Evolutionary conservation across 1,140 invertebrate species (phyloP), one percentile per base, ranked within the genome.

Genomic region (Lycorma delicatula): DNA sequence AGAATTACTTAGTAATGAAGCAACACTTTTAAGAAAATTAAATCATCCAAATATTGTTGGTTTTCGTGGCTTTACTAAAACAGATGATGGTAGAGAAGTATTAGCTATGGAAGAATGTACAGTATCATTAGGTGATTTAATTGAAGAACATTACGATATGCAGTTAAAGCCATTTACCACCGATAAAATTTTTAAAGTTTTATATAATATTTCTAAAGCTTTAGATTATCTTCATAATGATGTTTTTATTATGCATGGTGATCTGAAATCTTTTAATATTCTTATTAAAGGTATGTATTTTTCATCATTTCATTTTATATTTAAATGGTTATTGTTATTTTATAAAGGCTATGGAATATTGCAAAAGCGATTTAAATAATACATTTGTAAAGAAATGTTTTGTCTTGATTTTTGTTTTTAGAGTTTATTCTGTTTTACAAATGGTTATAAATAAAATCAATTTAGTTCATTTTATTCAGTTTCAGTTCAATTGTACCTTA

Each of bases 21-120:
- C 87, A 1, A 75, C 83, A 16, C 70, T 88, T 52, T 69, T 87
- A 18, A 79, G 80, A 56, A 75, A 79, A 54, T 74, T 93, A 34
- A 80, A 81, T 23, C 90, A 92, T 75, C 87, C 86, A 1, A 90
- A 92, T 65, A 87, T 93, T 47, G 82, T 93, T 3, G 89, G 88
- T 0, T 92, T 87, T 66, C 75, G 89, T 31, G 86, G 80, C 2
- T 81, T 87, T 51, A 75, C 78, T 1, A 78, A 81, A 59, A 71
- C 70, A 0, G 65, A 71, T 1, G 80, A 83, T 55, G 81, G 85
- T 1, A 56, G 64, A 16, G 63, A 63, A 9, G 63, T 62, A 44
- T 59, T 76, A 7, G 70, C 68, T 3, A 74, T 76, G 73, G 80
- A 84, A 55, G 75, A 80, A 60, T 81, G 81, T 44, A 70, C 56